These are phyloP conservation scores for Nebria brevicollis DNA, from an alignment of 2,888 invertebrate species.

Conservation along the genomic window DNA sequence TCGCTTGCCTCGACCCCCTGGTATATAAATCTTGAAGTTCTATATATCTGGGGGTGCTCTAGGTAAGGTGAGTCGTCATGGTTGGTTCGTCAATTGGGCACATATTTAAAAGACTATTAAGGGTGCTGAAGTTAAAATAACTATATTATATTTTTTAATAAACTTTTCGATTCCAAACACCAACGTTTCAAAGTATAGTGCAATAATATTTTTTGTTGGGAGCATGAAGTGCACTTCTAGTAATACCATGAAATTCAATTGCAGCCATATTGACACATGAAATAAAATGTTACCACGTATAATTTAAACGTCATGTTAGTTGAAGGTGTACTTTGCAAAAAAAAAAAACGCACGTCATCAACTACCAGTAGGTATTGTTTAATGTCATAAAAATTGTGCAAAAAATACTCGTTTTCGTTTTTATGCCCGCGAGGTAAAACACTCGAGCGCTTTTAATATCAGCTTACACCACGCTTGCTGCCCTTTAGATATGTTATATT, in stretches of 20 bases:
- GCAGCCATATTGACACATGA: neutral
- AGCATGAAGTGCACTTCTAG: neutral
- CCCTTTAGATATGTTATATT: too few relatives aligned
- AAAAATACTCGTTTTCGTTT: too few relatives aligned
- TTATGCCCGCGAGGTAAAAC: too few relatives aligned
- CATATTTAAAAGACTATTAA: neutral
- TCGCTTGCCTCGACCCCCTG: slow-evolving; percentile 11
- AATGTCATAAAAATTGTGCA: too few relatives aligned
- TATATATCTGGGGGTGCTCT: neutral
- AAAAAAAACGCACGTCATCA: too few relatives aligned
- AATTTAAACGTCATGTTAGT: neutral
- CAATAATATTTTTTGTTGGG: neutral
- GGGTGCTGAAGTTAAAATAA: neutral
- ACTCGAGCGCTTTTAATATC: too few relatives aligned
- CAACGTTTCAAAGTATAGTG: neutral
- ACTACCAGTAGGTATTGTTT: too few relatives aligned
- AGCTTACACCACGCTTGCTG: too few relatives aligned
- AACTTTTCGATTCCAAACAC: neutral
- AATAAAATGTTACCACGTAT: neutral
- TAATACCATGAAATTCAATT: neutral
- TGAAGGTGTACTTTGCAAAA: neutral
- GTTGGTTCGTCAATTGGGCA: neutral
- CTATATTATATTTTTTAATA: neutral
- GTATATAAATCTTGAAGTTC: slow-evolving; percentile 14
- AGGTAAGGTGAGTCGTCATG: slow-evolving; percentile 2